phyloP scores from a whole-genome alignment of 2,888 invertebrate genomes.

The Camptogramma bilineatum region DNA sequence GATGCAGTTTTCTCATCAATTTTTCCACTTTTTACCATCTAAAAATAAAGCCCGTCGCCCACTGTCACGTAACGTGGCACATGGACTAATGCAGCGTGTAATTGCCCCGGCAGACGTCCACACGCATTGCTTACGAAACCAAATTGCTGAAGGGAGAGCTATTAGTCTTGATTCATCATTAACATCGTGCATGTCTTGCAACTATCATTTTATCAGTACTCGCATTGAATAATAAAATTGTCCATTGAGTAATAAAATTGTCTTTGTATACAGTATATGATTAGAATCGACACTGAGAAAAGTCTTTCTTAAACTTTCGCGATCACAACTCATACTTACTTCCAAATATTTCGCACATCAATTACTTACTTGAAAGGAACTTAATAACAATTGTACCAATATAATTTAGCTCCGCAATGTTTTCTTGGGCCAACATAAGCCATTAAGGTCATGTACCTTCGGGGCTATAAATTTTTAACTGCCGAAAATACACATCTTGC shows the following conservation, averaged over 20 bases:
- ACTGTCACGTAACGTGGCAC: slow-evolving; percentile 20
- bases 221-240: not conserved
- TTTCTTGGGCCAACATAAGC: not conserved
- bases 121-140: slow-evolving; percentile 24
- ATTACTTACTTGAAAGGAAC: too few species aligned
- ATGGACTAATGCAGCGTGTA: slow-evolving; percentile 24
- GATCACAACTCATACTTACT: too few species aligned
- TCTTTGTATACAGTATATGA: not conserved
- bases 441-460: not conserved
- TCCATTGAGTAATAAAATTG: too few species aligned
- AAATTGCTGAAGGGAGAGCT: slow-evolving; percentile 16
- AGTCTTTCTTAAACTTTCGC: too few species aligned
- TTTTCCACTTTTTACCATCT: slow-evolving; percentile 1
- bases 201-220: not conserved
- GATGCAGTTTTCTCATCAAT: slow-evolving; percentile 3
- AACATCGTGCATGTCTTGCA: not conserved
- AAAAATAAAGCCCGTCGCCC: slow-evolving; percentile 13
- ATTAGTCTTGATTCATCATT: slow-evolving; percentile 4
- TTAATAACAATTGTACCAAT: too few species aligned
- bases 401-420: not conserved
- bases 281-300: not conserved
- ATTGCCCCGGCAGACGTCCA: slow-evolving; percentile 19
- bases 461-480: slow-evolving; percentile 25
- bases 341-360: too few species aligned
- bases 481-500: slow-evolving; percentile 61